phyloP scores from a whole-genome alignment of 1,140 invertebrate genomes.

The Cherax quadricarinatus region DNA sequence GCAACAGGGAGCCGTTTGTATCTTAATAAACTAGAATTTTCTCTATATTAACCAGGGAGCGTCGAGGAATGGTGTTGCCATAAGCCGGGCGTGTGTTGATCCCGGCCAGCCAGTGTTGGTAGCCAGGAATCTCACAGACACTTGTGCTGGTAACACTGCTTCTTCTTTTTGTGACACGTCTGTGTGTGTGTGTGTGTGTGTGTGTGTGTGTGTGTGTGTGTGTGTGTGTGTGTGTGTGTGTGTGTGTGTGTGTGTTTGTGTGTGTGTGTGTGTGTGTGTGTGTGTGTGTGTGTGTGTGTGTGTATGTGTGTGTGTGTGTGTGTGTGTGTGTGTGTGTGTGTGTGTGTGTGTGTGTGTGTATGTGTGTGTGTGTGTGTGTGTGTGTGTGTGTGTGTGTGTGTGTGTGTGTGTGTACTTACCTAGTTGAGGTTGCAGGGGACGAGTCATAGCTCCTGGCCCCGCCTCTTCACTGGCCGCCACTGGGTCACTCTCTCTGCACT shows the following conservation, averaged over 20 bases:
- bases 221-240: not conserved
- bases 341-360: not conserved
- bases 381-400: not conserved
- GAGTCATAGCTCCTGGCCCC: too few relatives aligned
- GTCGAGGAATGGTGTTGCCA: too few relatives aligned
- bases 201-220: not conserved
- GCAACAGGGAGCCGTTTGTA: too few relatives aligned
- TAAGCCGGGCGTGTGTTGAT: not conserved
- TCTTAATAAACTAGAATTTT: constrained; percentile 39
- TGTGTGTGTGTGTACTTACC: not conserved
- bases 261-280: not conserved
- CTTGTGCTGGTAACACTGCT: too few relatives aligned
- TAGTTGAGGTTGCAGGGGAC: too few relatives aligned
- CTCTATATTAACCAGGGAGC: constrained; percentile 23
- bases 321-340: not conserved
- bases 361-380: not conserved
- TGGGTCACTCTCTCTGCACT: too few relatives aligned
- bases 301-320: too few relatives aligned
- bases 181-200: not conserved
- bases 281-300: not conserved
- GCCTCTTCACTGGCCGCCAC: too few relatives aligned
- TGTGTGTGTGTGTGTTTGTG: not conserved
- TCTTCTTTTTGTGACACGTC: too few relatives aligned
- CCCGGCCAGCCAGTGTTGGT: too few relatives aligned
- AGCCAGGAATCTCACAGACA: too few relatives aligned